Conservation (phyloP, 1,140 invertebrate genomes). For the Phocides pigmalion region DNA sequence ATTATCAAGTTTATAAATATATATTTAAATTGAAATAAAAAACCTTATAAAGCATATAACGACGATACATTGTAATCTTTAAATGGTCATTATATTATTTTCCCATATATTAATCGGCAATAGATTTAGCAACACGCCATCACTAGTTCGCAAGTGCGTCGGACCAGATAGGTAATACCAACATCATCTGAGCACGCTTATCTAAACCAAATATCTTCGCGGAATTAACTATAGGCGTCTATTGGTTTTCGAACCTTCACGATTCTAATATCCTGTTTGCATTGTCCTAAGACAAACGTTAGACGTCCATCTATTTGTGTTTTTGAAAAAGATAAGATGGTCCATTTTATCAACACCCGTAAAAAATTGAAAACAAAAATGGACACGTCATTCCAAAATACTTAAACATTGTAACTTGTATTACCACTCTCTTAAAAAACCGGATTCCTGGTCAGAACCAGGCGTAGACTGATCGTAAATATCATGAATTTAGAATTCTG, state of each 20-base stretch:
- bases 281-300: conserved; percentile 47
- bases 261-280: conserved; percentile 57
- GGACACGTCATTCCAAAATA: neutral
- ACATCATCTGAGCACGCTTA: conserved; percentile 71
- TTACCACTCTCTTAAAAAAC: no score
- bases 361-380: neutral
- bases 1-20: no score
- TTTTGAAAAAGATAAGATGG: conserved; percentile 14
- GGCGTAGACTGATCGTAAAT: no score
- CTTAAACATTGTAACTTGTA: no score
- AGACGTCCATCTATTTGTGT: conserved; percentile 36
- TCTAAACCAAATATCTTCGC: conserved; percentile 75
- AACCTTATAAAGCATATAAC: no score
- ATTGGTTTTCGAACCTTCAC: conserved; percentile 65
- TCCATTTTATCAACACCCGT: neutral
- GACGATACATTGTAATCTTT: no score
- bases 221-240: conserved; percentile 64
- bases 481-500: no score
- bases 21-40: no score
- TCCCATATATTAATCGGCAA: no score
- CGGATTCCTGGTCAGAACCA: no score
- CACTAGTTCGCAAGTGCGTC: conserved; percentile 40
- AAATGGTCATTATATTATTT: no score
- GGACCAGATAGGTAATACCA: conserved; percentile 69
- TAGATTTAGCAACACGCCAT: neutral